Evolutionary conservation across 2,113 vertebrate species (phyloP).

Genomic region (Hippocampus barbouri): DNA sequence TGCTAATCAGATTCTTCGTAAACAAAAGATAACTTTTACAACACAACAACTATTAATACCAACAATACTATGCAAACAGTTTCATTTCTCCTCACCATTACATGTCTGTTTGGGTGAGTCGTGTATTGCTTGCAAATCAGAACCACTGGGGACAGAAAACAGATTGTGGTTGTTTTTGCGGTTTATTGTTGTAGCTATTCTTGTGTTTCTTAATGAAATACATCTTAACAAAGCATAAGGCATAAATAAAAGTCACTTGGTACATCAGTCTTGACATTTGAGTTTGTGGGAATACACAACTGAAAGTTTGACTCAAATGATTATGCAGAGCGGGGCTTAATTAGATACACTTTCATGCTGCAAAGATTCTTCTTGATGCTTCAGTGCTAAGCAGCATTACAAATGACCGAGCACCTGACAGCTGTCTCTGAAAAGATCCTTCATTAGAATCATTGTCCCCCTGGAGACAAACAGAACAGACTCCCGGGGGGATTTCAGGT

Average conservation of each 20-base stretch:
- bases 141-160: neutral
- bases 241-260: neutral
- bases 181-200: neutral
- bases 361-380: slow-evolving; percentile 32
- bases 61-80: neutral
- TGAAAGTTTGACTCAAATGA: slow-evolving; percentile 34
- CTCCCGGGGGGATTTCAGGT: slow-evolving; percentile 12
- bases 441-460: slow-evolving; percentile 36
- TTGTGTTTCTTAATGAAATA: neutral
- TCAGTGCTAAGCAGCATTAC: slow-evolving; percentile 38
- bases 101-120: neutral
- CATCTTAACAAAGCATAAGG: neutral
- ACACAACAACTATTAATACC: neutral
- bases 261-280: neutral
- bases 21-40: neutral
- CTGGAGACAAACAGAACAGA: slow-evolving; percentile 22
- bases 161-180: slow-evolving; percentile 27
- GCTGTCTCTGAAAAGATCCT: slow-evolving; percentile 40
- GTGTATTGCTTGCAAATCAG: neutral
- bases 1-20: neutral
- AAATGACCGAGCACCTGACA: slow-evolving; percentile 49
- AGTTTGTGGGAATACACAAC: slow-evolving; percentile 33
- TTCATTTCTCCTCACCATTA: neutral
- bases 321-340: slow-evolving; percentile 37
- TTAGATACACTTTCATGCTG: slow-evolving; percentile 32